Evolutionary conservation across 2,113 vertebrate species (phyloP).

Genomic region (Limanda limanda): DNA sequence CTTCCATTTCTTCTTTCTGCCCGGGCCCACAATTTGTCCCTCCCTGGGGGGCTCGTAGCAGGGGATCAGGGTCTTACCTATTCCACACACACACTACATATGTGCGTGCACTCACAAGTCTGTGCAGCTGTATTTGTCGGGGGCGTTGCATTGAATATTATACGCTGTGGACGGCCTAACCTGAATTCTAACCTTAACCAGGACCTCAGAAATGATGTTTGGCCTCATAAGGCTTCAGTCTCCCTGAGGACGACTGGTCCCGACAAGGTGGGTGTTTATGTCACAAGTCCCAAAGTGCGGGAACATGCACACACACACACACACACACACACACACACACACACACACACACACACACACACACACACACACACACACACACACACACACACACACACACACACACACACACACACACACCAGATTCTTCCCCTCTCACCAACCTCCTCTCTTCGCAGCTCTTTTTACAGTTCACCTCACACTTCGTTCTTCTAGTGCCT

Average conservation of each 20-base stretch:
- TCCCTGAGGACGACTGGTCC: neutral
- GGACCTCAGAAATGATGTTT: neutral
- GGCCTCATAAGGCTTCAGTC: neutral
- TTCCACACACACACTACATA: slow-evolving; percentile 33
- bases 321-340: neutral
- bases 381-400: slow-evolving; percentile 7
- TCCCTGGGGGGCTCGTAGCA: slow-evolving; percentile 50
- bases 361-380: slow-evolving; percentile 11
- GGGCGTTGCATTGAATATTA: neutral
- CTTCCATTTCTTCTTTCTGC: slow-evolving; percentile 47
- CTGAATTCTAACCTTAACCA: neutral
- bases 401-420: neutral
- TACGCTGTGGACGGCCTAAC: neutral
- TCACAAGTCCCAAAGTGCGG: neutral
- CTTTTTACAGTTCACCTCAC: slow-evolving; percentile 36
- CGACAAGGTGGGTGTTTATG: neutral
- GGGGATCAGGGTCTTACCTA: slow-evolving; percentile 54
- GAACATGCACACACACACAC: slow-evolving; percentile 8
- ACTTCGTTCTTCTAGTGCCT: slow-evolving; percentile 14
- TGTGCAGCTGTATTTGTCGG: neutral
- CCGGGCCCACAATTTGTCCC: slow-evolving; percentile 62
- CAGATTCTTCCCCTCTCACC: slow-evolving; percentile 19
- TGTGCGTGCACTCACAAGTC: slow-evolving; percentile 16
- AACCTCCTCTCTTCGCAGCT: slow-evolving; percentile 26
- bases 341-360: slow-evolving; percentile 9